Evolutionary conservation across 2,888 invertebrate species (phyloP), one percentile per base, ranked within the genome.

Genomic region (Pogonocherus hispidulus): DNA sequence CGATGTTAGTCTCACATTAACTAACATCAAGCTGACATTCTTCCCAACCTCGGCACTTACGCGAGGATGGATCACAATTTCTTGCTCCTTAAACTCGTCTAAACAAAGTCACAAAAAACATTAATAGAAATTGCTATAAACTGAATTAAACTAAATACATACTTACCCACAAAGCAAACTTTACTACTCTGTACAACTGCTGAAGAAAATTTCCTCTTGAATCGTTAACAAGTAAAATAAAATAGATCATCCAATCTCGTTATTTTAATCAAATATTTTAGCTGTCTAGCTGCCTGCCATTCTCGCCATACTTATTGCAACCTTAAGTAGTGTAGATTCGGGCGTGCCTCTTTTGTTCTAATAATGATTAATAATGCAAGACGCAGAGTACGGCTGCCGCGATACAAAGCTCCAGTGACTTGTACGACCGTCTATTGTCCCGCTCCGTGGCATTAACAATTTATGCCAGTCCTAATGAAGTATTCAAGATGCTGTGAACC

Each of bases 281-380:
- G 44, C 44, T 46, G 27, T 27, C 46, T 41, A 16, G 19, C 18
- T 20, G 47, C 6, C 32, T 16, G n/a, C 18, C 47, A 32, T 59
- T 47, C 47, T 27, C 47, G 41, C 62, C 14, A 51, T 37, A 37
- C 35, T 51, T 23, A 32, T 20, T 37, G 19, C 41, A 56, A 47
- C 55, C 51, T 23, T 60, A 62, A 70, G 57, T 63, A 60, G 55
- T 62, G 67, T 62, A 63, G 62, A 71, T 71, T 67, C 69, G 51
- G 66, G 55, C 65, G 65, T 69, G 67, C 66, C 67, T 70, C 67
- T 72, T 64, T 68, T 67, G 66, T 72, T 68, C 63, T 71, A 65
- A 73, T 71, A 66, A 67, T 62, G 67, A 67, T 77, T 67, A 77
- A 77, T 77, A 75, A 77, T 77, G 72, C 74, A 77, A 69, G 69